These are phyloP conservation scores for Augiades crinisus DNA, from an alignment of 2,888 invertebrate genomes.

Conservation along the genomic window DNA sequence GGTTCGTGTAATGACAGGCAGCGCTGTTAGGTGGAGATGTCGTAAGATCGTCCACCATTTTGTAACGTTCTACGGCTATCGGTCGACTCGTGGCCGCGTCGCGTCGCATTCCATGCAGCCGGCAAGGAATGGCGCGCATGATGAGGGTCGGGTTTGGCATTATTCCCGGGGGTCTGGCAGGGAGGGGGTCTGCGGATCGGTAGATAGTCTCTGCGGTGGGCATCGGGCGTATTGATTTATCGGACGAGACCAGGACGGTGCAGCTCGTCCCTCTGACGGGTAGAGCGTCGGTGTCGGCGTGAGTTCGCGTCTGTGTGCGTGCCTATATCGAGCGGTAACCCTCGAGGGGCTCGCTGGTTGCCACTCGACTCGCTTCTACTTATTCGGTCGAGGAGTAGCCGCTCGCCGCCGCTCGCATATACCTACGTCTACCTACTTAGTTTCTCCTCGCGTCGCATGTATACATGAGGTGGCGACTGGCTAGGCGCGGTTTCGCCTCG, in stretches of 20 bases:
- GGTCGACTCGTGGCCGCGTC: constrained; percentile 74
- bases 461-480: constrained; percentile 49
- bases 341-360: constrained; percentile 77
- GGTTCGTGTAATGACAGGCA: constrained; percentile 75
- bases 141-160: constrained; percentile 72
- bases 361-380: constrained; percentile 79
- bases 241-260: constrained; percentile 74
- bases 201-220: constrained; percentile 63
- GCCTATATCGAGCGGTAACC: constrained; percentile 79
- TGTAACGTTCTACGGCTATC: constrained; percentile 79
- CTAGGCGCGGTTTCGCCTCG: constrained; percentile 73
- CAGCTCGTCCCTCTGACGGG: constrained; percentile 69
- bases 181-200: constrained; percentile 67
- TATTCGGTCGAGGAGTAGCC: constrained; percentile 77
- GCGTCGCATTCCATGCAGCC: constrained; percentile 77
- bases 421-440: constrained; percentile 79
- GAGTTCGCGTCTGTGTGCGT: constrained; percentile 67
- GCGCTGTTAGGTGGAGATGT: constrained; percentile 79
- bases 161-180: constrained; percentile 72
- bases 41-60: constrained; percentile 83
- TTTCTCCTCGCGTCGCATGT: constrained; percentile 73
- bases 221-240: constrained; percentile 77
- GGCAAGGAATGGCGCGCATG: constrained; percentile 69
- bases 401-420: constrained; percentile 63
- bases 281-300: constrained; percentile 75